Evolutionary conservation across 35 echinoderm and acorn worm genomes (phyloP).

Genomic region (Acanthaster planci): DNA sequence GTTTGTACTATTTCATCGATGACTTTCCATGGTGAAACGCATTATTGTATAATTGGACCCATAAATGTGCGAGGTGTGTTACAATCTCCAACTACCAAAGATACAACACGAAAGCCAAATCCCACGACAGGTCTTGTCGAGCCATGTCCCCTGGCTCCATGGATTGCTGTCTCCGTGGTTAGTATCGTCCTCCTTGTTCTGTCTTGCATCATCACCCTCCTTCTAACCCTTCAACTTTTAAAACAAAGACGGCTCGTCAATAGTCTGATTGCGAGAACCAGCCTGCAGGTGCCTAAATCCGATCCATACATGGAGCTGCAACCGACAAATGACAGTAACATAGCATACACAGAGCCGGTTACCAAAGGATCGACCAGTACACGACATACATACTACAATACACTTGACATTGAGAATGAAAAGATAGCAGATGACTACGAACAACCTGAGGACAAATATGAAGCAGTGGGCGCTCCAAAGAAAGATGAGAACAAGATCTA

Average conservation of each 20-base stretch:
- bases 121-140: no score
- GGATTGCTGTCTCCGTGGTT: background rate
- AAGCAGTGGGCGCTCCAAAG: no score
- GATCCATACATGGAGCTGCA: constrained; percentile 15
- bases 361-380: background rate
- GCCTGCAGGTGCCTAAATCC: background rate
- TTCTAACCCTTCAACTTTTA: background rate
- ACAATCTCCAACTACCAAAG: no score
- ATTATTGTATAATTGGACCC: background rate
- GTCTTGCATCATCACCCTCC: background rate
- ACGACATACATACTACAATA: background rate
- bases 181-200: background rate
- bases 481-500: no score
- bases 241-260: background rate
- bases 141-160: background rate
- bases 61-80: background rate
- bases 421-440: background rate
- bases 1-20: background rate
- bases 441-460: background rate
- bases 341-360: background rate
- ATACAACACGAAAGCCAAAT: no score
- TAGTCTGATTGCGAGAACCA: background rate
- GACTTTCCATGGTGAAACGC: background rate
- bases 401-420: background rate
- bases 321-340: background rate